phyloP scores from a whole-genome alignment of 2,113 vertebrate species.

The Myocastor coypus region DNA sequence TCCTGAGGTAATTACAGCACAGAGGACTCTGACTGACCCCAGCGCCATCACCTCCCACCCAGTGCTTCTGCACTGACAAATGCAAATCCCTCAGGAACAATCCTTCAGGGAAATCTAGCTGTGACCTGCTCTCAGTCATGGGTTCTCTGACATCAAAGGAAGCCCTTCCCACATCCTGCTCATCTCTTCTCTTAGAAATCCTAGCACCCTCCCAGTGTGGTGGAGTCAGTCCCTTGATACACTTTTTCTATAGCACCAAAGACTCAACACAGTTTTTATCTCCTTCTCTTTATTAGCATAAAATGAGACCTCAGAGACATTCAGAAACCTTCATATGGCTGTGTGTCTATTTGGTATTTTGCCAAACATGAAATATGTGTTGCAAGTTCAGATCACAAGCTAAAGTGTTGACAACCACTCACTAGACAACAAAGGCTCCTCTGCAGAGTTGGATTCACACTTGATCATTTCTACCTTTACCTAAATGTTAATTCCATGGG shows the following conservation, averaged over 20 bases:
- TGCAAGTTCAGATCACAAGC: conserved; percentile 2
- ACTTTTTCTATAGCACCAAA: background rate
- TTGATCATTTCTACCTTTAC: background rate
- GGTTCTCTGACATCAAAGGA: background rate
- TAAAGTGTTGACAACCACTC: background rate
- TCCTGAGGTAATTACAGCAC: background rate
- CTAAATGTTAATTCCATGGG: background rate
- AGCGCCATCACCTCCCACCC: background rate
- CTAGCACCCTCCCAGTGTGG: background rate
- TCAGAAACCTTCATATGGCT: background rate
- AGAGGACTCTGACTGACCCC: background rate
- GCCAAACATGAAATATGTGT: background rate
- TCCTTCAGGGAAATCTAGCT: background rate
- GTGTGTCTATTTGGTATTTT: background rate
- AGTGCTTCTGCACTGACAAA: background rate
- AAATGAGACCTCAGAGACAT: background rate
- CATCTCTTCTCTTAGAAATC: background rate
- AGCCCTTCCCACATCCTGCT: background rate
- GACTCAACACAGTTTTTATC: background rate
- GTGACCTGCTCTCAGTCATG: background rate
- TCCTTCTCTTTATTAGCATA: background rate
- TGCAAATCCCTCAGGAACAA: background rate
- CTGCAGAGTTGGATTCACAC: background rate
- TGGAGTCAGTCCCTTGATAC: background rate
- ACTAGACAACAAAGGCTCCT: background rate